phyloP scores from a whole-genome alignment of 2,888 invertebrate species.

The Dioctria rufipes region DNA sequence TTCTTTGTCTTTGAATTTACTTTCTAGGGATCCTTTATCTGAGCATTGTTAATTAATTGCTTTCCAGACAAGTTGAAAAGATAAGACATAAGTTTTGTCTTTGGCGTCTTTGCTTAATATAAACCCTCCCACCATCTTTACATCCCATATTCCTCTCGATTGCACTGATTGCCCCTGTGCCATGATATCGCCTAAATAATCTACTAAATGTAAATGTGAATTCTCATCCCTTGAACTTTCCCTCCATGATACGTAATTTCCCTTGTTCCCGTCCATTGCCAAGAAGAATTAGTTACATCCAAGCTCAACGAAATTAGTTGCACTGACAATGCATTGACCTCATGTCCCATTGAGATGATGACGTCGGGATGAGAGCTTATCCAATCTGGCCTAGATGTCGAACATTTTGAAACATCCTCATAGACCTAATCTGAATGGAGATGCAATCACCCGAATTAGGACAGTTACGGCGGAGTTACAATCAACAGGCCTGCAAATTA shows the following conservation, averaged over 20 bases:
- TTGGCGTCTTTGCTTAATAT: not conserved
- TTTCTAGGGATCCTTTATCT: too few relatives aligned
- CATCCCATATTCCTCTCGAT: too few relatives aligned
- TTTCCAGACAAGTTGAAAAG: not conserved
- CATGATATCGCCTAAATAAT: not conserved
- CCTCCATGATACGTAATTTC: not conserved
- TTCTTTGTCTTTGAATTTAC: too few relatives aligned
- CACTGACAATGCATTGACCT: not conserved
- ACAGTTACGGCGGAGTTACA: not conserved
- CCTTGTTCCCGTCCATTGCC: not conserved
- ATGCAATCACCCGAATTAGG: constrained; percentile 10
- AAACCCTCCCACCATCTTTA: not conserved
- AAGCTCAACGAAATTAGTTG: not conserved
- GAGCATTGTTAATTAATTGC: not conserved
- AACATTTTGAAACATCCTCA: constrained; percentile 3
- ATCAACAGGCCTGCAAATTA: constrained; percentile 41
- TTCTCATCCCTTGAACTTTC: not conserved
- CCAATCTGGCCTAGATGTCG: not conserved
- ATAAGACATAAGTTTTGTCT: not conserved
- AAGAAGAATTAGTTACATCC: not conserved
- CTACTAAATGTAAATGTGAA: not conserved
- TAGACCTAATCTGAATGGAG: not conserved
- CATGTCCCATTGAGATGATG: not conserved
- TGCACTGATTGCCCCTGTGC: not conserved
- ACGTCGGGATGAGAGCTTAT: not conserved